Conservation (phyloP, 1,140 invertebrate genomes). For the Aphelenchoides besseyi region DNA sequence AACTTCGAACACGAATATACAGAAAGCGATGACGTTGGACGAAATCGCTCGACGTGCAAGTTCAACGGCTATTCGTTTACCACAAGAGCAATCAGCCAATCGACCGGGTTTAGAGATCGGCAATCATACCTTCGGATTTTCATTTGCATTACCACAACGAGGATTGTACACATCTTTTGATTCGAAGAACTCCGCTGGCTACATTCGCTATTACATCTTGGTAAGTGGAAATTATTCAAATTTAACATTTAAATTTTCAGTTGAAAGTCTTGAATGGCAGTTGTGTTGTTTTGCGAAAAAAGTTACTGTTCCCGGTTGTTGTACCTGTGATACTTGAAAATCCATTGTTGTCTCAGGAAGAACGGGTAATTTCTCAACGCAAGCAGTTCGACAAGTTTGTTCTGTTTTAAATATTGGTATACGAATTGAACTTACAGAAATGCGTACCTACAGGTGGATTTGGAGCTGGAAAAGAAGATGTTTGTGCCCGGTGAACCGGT, state of each 20-base stretch:
- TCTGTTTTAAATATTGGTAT: constrained; percentile 13
- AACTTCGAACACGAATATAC: background rate
- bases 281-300: constrained; percentile 14
- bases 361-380: background rate
- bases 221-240: constrained; percentile 11
- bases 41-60: constrained; percentile 24
- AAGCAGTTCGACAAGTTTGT: constrained; percentile 13
- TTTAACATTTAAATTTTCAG: constrained; percentile 16
- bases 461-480: constrained; percentile 17
- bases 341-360: background rate
- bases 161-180: constrained; percentile 35
- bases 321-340: constrained; percentile 14
- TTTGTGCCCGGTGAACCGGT: constrained; percentile 31
- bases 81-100: background rate
- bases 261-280: constrained; percentile 24
- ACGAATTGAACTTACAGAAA: constrained; percentile 5
- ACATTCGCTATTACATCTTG: constrained; percentile 32
- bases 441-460: constrained; percentile 1
- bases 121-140: constrained; percentile 23
- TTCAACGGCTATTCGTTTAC: constrained; percentile 30
- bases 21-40: constrained; percentile 26
- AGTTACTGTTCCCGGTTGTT: constrained; percentile 32
- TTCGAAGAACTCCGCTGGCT: constrained; percentile 26
- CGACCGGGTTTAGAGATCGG: constrained; percentile 19
- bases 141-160: constrained; percentile 14